Evolutionary conservation across 1,140 invertebrate species (phyloP).

Genomic region (Procambarus clarkii): DNA sequence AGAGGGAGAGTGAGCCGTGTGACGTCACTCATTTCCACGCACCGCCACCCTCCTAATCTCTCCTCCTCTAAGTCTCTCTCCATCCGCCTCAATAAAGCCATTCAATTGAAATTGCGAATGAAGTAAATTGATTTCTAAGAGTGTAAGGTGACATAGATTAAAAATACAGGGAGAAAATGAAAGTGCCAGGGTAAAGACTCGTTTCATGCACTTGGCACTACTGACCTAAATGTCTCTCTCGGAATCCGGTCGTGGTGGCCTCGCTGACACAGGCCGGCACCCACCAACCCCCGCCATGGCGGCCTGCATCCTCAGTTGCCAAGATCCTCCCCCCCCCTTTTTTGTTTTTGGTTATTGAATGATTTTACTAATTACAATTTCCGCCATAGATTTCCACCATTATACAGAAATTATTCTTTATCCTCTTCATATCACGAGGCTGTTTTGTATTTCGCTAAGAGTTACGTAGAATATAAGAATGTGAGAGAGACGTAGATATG

Average conservation of each 20-base stretch:
- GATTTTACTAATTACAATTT: neutral
- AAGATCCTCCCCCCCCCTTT: neutral
- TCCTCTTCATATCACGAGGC: too few relatives aligned
- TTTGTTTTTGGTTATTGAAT: neutral
- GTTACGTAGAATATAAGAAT: too few relatives aligned
- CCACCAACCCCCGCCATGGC: neutral
- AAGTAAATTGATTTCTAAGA: too few relatives aligned
- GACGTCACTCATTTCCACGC: constrained; percentile 12
- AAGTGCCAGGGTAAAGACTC: neutral
- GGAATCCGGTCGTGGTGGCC: constrained; percentile 50
- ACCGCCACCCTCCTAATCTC: neutral
- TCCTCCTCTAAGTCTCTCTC: neutral
- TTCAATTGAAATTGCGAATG: too few relatives aligned
- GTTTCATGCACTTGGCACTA: constrained; percentile 52
- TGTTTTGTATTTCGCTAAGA: too few relatives aligned
- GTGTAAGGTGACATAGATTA: neutral
- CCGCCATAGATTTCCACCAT: too few relatives aligned
- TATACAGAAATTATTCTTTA: too few relatives aligned
- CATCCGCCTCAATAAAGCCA: too few relatives aligned
- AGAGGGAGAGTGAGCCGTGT: constrained; percentile 17
- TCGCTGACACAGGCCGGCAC: constrained; percentile 6
- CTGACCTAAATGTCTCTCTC: constrained; percentile 21
- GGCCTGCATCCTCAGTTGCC: constrained; percentile 20
- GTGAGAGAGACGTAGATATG: too few relatives aligned
- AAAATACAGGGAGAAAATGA: neutral